phyloP scores from a whole-genome alignment of 1,140 invertebrate species.

The Brachionus rotundiformis region DNA sequence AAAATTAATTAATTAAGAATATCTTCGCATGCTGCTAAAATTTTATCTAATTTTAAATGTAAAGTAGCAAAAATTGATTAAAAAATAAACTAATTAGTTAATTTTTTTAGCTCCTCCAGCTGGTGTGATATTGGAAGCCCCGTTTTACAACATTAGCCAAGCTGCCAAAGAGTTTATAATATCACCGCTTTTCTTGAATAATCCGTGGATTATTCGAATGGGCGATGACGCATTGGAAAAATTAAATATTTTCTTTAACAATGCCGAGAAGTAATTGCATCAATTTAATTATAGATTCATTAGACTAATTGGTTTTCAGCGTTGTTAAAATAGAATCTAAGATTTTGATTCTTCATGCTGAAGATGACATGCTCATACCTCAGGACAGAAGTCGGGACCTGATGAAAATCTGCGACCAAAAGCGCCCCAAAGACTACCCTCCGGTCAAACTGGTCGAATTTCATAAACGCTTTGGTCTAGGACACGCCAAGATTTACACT shows the following conservation, averaged over 20 bases:
- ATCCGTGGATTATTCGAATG: conserved; percentile 26
- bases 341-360: conserved; percentile 45
- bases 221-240: not conserved
- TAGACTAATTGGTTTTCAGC: not conserved
- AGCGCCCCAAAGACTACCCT: conserved; percentile 38
- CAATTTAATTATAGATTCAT: not conserved
- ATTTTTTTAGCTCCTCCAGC: not conserved
- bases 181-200: conserved; percentile 37
- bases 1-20: conserved; percentile 37
- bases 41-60: conserved; percentile 33
- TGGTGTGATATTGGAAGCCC: conserved; percentile 49
- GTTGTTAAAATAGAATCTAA: conserved; percentile 14
- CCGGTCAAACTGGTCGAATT: conserved; percentile 34
- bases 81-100: not conserved
- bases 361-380: conserved; percentile 46
- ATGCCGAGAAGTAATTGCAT: conserved; percentile 16
- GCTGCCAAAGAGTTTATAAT: conserved; percentile 16
- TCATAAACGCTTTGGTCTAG: conserved; percentile 34
- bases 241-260: conserved; percentile 43
- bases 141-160: conserved; percentile 49
- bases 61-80: not conserved
- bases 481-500: conserved; percentile 32
- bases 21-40: conserved; percentile 34
- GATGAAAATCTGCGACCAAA: conserved; percentile 20
- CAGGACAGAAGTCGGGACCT: conserved; percentile 33